Base-by-base conservation (phyloP, 30 jellyfish, hydroid and myxozoan genomes). In the Turritopsis rubra region DNA sequence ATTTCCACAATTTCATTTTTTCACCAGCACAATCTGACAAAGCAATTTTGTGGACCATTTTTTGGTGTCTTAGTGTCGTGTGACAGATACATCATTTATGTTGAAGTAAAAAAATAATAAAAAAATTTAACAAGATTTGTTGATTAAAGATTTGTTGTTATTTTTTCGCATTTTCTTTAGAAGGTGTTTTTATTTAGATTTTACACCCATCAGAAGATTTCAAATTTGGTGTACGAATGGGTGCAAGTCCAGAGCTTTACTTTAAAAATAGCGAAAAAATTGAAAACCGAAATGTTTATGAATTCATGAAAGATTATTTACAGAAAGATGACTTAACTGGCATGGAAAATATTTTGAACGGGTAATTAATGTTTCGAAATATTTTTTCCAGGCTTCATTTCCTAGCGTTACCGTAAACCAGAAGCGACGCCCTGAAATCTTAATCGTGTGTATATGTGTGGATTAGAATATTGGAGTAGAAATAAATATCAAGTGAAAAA, bases 281-380 rank as follows among this genome's bases (percentile, higher is more conserved):
- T n/a, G 30, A 68, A 68, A n/a, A 68, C 8, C 30, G 28, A n/a
- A 9, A 1, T 8, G 77, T 68, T 9, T 68, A 68, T 68, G 77
- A 68, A 17, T 68, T 68, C 30, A 23, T 68, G 77, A 0, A 68
- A 1, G 17, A 68, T 8, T 27, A 68, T 68, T 68, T 68, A 68
- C 77, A 68, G 19, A 68, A 23, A 68, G 28, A 23, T 68, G 77
- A 68, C 21, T 16, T 27, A 68, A 68, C 30, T 68, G 77, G 77
- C 0, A 68, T 68, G 77, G 77, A 68, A 68, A 68, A 68, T n/a
- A 22, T 68, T 27, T 68, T n/a, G 17, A 68, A 23, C 19, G 77
- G 77, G 77, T 68, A 68, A n/a, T 23, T 17, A 68, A 68, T 8
- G 9, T 68, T 0, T n/a, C 31, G 9, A n/a, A n/a, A 13, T 41